Evolutionary conservation across 2,888 invertebrate species (phyloP), one percentile per base, ranked within the genome.

Genomic region (Lasius platythorax): DNA sequence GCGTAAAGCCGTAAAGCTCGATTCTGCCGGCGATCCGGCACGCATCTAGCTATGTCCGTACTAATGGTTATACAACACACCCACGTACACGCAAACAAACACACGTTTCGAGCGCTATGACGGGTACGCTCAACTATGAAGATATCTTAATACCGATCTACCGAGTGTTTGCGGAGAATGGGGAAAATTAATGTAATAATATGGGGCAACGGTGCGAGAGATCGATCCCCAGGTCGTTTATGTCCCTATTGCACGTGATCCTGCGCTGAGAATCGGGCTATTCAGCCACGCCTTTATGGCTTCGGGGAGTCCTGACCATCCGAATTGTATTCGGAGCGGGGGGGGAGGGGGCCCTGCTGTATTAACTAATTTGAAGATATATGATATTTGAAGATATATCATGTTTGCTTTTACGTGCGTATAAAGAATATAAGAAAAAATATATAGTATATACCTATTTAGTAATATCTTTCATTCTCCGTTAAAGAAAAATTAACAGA

Each of bases 111-210:
- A 40, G 33, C 46, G 74, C 37, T 5, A 37, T 37, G 5, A 46
- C 23, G 70, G 50, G 75, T 15, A 33, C 18, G 63, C 40, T 43
- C 50, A 50, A 30, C 46, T 33, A 8, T 30, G 66, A 68, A 15
- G 74, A 82, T 87, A 87, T 89, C 89, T 84, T 84, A 84, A 85
- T 70, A 73, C 81, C 76, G 76, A 89, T 89, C 89, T 83, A 64
- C 83, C 76, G 46, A 66, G 74, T 67, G 78, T 76, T 83, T 74
- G 73, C 66, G 53, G 72, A 61, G 81, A 83, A 75, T 63, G 43
- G 33, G 33, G 74, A 58, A 66, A 75, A 84, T 85, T 86, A 86
- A 85, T 75, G 81, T 81, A 75, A 66, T 85, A 85, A 86, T 85
- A 85, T 70, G 56, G 81, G 40, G 64, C 82, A 64, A 85, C 56